Evolutionary conservation across 1,140 invertebrate genomes (phyloP), one percentile per base, ranked within the genome.

Genomic region (Tribolium castaneum): DNA sequence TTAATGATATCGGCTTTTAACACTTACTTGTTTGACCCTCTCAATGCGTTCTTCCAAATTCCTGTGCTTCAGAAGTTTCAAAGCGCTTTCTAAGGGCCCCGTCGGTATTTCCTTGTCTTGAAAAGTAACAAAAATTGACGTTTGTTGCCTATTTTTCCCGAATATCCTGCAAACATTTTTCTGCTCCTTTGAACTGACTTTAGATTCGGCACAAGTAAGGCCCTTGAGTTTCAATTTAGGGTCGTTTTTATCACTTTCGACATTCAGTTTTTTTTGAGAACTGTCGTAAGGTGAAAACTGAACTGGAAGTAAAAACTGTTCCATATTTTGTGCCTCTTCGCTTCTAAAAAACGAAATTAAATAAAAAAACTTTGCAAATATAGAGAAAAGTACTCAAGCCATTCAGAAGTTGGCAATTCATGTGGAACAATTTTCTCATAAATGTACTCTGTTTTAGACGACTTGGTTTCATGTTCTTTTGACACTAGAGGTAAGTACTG

Each of bases 401-500:
- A 94, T 52, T 90, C 87, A 62, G 89, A 83, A 49, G 88, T 85
- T 45, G 91, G 90, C 34, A 92, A 82, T 45, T 90, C 89, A 2
- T 86, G 86, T 4, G 94, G 93, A 80, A 94, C 86, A 50, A 97
- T 87, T 50, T 90, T 87, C 16, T 94, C 89, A 80, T 94, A 90
- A 10, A 93, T 88, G 82, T 89, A 92, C 76, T 91, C 88, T 49
- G 88, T 80, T 79, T 86, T 80, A 80, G 87, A 83, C 78, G 88
- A 82, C 84, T 86, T 83, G 56, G 12, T 77, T 85, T 86, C 75
- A 79, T 85, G 82, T 82, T 86, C 76, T 75, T 82, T 80, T 30
- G 85, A 85, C 72, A 87, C 84, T 79, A 96, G 89, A 16, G 97
- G 96, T 51, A 98, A 86, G 87, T 93, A 98, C 88, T 98, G 97